A percentile compares a stretch with the other conserved stretches of the same genome.
These are phyloP conservation scores for Cabera pusaria DNA, from an alignment of 2,888 invertebrate species.

Conservation along the genomic window DNA sequence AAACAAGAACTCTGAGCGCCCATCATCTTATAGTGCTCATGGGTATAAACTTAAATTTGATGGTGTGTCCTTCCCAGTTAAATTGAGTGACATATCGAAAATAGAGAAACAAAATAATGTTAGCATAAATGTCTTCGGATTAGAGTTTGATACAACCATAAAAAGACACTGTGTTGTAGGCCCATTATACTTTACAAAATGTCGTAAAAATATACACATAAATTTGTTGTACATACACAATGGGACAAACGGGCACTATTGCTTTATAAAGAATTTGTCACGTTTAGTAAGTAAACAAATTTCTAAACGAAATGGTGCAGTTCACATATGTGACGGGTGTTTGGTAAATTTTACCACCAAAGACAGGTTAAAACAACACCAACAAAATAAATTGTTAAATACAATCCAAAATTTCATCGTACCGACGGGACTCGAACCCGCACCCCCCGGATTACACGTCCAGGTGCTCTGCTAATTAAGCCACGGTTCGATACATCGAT, in stretches of 20 bases:
- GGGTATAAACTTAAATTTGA: conserved; percentile 9
- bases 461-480: too few relatives aligned
- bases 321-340: conserved; percentile 15
- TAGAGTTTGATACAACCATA: conserved; percentile 1
- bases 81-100: conserved; percentile 5
- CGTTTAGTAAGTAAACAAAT: conserved; percentile 12
- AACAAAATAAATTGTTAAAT: conserved; percentile 9
- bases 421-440: too few relatives aligned
- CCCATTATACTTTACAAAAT: conserved; percentile 1
- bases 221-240: not conserved
- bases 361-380: conserved; percentile 8
- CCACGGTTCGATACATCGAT: too few relatives aligned
- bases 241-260: conserved; percentile 1
- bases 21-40: conserved; percentile 2
- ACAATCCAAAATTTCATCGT: conserved; percentile 2
- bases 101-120: conserved; percentile 8
- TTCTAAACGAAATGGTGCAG: conserved; percentile 4
- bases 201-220: not conserved
- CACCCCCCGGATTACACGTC: too few relatives aligned
- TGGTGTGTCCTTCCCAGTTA: conserved; percentile 6
- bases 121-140: conserved; percentile 3
- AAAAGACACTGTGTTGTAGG: conserved; percentile 1
- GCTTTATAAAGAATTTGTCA: conserved; percentile 9
- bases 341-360: conserved; percentile 8
- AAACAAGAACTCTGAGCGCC: conserved; percentile 1